A percentile compares a stretch with the other conserved stretches of the same genome.
These are phyloP conservation scores for Trematocara unimaculatum DNA, from an alignment of 2,113 vertebrate genomes.

Conservation along the genomic window DNA sequence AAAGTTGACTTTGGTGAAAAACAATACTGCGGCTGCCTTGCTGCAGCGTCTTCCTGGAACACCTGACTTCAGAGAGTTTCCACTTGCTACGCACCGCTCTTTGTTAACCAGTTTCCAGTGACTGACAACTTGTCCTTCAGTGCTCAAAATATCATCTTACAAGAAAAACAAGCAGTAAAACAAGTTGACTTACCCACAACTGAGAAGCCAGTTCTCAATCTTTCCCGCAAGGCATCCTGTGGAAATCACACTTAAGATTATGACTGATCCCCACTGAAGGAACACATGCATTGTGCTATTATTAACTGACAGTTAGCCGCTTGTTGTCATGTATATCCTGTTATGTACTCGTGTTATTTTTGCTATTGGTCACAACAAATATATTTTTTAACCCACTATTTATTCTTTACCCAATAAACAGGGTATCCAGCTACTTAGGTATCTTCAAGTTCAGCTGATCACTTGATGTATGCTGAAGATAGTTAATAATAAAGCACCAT, in stretches of 20 bases:
- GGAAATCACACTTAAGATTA: conserved; percentile 31
- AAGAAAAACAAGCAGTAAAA: neutral
- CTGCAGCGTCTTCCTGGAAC: conserved; percentile 30
- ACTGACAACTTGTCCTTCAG: conserved; percentile 5
- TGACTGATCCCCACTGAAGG: neutral
- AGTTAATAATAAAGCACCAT: neutral
- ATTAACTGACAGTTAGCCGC: neutral
- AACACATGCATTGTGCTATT: neutral
- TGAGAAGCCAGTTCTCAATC: conserved; percentile 75
- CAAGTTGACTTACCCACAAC: conserved; percentile 73
- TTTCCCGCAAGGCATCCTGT: conserved; percentile 73
- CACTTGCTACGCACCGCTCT: neutral
- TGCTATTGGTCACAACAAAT: neutral
- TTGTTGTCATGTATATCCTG: neutral
- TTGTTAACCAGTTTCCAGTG: conserved; percentile 32
- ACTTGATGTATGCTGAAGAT: neutral
- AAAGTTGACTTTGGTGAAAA: neutral
- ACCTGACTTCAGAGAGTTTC: conserved; percentile 48
- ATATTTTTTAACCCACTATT: neutral
- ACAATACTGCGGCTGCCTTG: neutral
- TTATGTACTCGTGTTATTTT: neutral
- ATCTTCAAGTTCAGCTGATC: neutral
- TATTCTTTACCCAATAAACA: neutral
- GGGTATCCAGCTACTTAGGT: neutral
- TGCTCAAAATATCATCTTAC: neutral